Conservation (phyloP, 2,797 vertebrate genomes). For the Ctenopoma multispine region DNA sequence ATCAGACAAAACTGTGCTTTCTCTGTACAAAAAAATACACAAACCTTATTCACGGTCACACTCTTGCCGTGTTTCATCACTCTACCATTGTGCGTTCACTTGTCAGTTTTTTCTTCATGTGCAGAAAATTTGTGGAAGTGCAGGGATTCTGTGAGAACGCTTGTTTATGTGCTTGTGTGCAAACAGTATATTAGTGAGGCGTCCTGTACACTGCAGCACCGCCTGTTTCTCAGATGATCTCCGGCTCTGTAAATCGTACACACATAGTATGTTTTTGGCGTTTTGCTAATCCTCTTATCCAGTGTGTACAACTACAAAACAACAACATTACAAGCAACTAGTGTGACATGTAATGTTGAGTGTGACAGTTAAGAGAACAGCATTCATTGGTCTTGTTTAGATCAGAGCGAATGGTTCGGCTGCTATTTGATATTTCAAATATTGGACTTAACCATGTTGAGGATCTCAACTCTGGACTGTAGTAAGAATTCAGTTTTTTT, state of each 20-base stretch:
- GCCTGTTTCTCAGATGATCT: slow-evolving; percentile 12
- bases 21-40: not conserved
- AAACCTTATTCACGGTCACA: not conserved
- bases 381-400: slow-evolving; percentile 35
- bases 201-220: slow-evolving; percentile 3
- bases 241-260: slow-evolving; percentile 5
- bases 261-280: slow-evolving; percentile 32
- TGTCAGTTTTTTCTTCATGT: slow-evolving; percentile 8
- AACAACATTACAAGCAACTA: slow-evolving; percentile 14
- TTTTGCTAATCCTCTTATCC: slow-evolving; percentile 55
- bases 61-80: slow-evolving; percentile 63
- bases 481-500: not conserved
- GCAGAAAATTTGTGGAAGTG: not conserved
- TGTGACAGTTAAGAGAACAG: slow-evolving; percentile 22
- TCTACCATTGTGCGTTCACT: not conserved
- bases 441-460: not conserved
- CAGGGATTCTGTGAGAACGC: not conserved
- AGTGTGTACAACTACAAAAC: slow-evolving; percentile 31
- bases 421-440: not conserved
- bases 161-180: slow-evolving; percentile 18
- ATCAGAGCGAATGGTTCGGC: slow-evolving; percentile 29
- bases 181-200: slow-evolving; percentile 6
- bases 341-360: slow-evolving; percentile 18
- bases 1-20: slow-evolving; percentile 8
- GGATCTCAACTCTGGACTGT: not conserved